Percentiles rank a stretch among this genome's conserved stretches.
These are phyloP conservation scores for Exocentrus adspersus DNA, from an alignment of 2,888 invertebrate genomes.

Conservation along the genomic window DNA sequence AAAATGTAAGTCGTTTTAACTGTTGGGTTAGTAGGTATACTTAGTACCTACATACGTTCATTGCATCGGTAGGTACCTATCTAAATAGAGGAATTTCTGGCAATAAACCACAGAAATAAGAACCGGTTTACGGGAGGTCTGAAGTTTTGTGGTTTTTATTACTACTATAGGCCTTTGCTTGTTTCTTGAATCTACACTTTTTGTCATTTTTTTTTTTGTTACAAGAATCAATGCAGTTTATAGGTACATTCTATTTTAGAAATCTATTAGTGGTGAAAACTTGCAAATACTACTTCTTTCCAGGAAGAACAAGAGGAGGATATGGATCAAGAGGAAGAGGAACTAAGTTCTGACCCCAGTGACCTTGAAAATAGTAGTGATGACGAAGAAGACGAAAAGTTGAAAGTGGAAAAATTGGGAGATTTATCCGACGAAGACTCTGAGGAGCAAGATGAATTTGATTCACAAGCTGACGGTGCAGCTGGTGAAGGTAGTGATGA, in stretches of 20 bases:
- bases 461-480: constrained; percentile 50
- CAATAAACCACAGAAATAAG: too few species aligned
- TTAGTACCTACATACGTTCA: too few species aligned
- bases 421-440: constrained; percentile 59
- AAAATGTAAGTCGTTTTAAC: constrained; percentile 51
- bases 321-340: too few species aligned
- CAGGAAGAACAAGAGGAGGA: constrained; percentile 16
- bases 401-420: constrained; percentile 47
- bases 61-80: too few species aligned
- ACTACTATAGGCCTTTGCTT: too few species aligned
- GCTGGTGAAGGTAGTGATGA: constrained; percentile 67
- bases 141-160: too few species aligned
- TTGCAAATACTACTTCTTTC: constrained; percentile 37
- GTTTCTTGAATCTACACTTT: too few species aligned
- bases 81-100: too few species aligned
- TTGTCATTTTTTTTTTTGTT: too few species aligned
- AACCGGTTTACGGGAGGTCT: too few species aligned
- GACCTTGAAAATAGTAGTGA: constrained; percentile 56
- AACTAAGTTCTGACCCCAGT: constrained; percentile 6
- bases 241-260: constrained; percentile 23
- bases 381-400: constrained; percentile 50
- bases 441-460: constrained; percentile 53
- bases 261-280: constrained; percentile 55
- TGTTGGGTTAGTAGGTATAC: too few species aligned
- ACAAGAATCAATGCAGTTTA: too few species aligned